Evolutionary conservation across 2,113 vertebrate species (phyloP).

Genomic region (Nannospalax galili): DNA sequence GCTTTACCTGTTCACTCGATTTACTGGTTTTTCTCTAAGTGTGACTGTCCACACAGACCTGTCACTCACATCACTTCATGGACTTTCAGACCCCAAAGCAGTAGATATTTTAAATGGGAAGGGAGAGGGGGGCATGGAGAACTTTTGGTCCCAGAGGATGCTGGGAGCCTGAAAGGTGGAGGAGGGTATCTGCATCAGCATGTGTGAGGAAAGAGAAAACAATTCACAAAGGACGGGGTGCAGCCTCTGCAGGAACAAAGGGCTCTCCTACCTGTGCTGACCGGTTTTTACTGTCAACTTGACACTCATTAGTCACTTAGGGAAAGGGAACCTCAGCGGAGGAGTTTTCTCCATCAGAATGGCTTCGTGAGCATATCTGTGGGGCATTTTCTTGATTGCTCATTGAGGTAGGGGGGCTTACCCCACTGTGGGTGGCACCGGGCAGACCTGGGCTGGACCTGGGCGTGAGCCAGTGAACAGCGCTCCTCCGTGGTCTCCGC

Average conservation of each 20-base stretch:
- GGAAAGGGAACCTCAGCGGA: too few relatives aligned
- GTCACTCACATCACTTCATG: background rate
- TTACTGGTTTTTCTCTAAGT: background rate
- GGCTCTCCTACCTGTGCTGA: background rate
- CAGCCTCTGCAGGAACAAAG: background rate
- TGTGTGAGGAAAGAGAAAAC: background rate
- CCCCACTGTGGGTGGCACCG: too few relatives aligned
- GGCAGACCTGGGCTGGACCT: too few relatives aligned
- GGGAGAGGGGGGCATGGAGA: background rate
- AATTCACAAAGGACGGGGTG: background rate
- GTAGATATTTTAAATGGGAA: background rate
- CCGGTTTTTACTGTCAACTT: too few relatives aligned
- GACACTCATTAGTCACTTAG: too few relatives aligned
- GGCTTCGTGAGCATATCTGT: too few relatives aligned
- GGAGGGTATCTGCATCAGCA: background rate
- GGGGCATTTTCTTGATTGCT: too few relatives aligned
- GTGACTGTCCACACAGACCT: background rate
- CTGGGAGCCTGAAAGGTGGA: background rate
- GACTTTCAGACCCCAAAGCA: background rate
- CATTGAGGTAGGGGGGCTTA: too few relatives aligned
- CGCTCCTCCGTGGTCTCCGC: too few relatives aligned
- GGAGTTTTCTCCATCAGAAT: too few relatives aligned
- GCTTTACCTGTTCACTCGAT: background rate
- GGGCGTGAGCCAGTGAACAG: too few relatives aligned
- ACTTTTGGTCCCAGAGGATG: background rate